Evolutionary conservation across 2,113 vertebrate species (phyloP).

Genomic region (Urocolius indicus): DNA sequence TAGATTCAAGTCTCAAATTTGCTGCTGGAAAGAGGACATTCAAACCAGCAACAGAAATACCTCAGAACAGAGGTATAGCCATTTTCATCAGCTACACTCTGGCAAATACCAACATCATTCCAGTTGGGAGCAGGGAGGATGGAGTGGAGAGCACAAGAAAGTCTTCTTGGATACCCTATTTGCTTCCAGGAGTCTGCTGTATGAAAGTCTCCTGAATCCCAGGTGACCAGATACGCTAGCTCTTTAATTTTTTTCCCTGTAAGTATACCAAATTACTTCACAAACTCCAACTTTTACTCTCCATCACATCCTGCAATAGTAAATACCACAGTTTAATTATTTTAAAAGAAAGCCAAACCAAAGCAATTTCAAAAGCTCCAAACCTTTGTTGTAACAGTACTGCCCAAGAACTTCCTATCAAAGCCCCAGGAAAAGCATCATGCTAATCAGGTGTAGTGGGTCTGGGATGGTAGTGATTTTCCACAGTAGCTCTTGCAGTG

Average conservation of each 20-base stretch:
- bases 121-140: fast-evolving
- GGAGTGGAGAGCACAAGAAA: not conserved
- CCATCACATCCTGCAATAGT: not conserved
- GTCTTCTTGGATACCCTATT: not conserved
- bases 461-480: too few species aligned
- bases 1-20: not conserved
- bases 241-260: not conserved
- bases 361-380: not conserved
- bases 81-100: not conserved
- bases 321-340: not conserved
- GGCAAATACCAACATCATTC: not conserved
- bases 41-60: not conserved
- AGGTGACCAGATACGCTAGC: not conserved
- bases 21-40: not conserved
- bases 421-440: not conserved
- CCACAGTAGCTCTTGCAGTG: too few species aligned
- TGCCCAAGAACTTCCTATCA: not conserved
- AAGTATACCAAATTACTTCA: not conserved
- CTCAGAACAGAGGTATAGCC: not conserved
- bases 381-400: not conserved
- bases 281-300: not conserved
- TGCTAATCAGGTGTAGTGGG: too few species aligned
- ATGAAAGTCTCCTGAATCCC: not conserved
- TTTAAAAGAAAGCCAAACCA: not conserved
- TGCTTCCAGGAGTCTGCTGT: not conserved